Percentiles rank a stretch among this genome's conserved stretches.
Conservation (phyloP, 2,113 vertebrate species). For the Cryptotis parvus region DNA sequence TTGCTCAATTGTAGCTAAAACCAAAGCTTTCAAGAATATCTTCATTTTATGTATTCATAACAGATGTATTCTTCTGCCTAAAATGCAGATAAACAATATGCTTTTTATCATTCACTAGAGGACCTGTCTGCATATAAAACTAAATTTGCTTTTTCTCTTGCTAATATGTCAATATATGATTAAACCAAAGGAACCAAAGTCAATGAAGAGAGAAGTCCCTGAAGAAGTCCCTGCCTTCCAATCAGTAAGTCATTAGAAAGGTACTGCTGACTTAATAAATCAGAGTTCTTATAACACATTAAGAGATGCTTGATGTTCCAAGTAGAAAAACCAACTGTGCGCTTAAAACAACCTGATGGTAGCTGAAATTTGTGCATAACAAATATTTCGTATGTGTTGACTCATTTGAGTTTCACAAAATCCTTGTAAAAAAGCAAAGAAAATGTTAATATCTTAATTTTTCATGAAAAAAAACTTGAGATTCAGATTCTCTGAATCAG, state of each 20-base stretch:
- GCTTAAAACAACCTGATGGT: constrained; percentile 1
- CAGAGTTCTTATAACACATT: neutral
- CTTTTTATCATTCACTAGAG: neutral
- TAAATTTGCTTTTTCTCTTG: neutral
- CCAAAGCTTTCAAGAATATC: neutral
- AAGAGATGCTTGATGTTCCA: neutral
- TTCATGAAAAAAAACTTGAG: neutral
- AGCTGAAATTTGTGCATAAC: neutral
- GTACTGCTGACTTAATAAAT: neutral
- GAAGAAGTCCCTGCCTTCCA: neutral
- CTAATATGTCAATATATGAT: neutral
- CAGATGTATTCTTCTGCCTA: neutral
- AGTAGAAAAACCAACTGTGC: neutral
- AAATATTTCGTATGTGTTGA: neutral
- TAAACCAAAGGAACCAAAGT: neutral
- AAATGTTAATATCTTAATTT: neutral
- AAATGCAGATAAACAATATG: neutral
- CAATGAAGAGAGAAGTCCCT: neutral
- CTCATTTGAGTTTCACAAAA: constrained; percentile 32
- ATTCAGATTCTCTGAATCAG: neutral
- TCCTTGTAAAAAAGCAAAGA: neutral
- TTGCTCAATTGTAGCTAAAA: neutral
- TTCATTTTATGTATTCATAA: neutral
- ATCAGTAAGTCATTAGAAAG: neutral
- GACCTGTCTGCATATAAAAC: neutral